Percentiles rank a stretch among this genome's conserved stretches.
Conservation (phyloP, 2,797 vertebrate genomes). For the Notolepis coatsorum region DNA sequence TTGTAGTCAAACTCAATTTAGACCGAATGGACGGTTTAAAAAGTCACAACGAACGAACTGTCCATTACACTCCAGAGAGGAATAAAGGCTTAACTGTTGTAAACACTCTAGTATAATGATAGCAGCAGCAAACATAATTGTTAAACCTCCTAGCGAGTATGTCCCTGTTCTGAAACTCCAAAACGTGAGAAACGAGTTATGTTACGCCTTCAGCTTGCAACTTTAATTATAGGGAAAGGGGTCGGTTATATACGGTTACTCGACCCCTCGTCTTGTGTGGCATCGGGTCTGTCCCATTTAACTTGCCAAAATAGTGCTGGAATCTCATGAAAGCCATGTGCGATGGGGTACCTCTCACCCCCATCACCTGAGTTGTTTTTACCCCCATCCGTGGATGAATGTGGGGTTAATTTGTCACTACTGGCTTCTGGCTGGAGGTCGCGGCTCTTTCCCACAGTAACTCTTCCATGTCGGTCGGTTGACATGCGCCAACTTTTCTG, state of each 20-base stretch:
- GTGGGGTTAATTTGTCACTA: slow-evolving; percentile 63
- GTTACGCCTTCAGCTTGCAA: slow-evolving; percentile 55
- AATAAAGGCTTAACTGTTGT: background rate
- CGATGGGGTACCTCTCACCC: slow-evolving; percentile 64
- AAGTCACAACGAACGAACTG: background rate
- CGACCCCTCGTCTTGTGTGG: slow-evolving; percentile 80
- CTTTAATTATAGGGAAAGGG: slow-evolving; percentile 73
- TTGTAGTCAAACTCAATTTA: background rate
- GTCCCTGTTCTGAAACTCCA: slow-evolving; percentile 15
- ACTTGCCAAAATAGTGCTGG: slow-evolving; percentile 73
- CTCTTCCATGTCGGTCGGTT: slow-evolving; percentile 58
- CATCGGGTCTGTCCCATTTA: slow-evolving; percentile 60
- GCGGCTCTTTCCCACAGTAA: slow-evolving; percentile 53
- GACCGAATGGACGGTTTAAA: background rate
- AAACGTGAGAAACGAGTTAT: slow-evolving; percentile 53
- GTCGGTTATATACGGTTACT: slow-evolving; percentile 55
- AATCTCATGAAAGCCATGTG: slow-evolving; percentile 66
- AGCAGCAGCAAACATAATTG: too few species aligned
- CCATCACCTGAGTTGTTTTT: slow-evolving; percentile 72
- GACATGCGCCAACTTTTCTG: slow-evolving; percentile 61
- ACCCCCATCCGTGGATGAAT: slow-evolving; percentile 60
- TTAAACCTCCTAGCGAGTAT: too few species aligned
- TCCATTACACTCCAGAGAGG: background rate
- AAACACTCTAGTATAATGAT: too few species aligned
- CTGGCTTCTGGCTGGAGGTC: background rate